Base-by-base conservation (phyloP, 2,113 vertebrate genomes). In the Sakesphorus luctuosus region DNA sequence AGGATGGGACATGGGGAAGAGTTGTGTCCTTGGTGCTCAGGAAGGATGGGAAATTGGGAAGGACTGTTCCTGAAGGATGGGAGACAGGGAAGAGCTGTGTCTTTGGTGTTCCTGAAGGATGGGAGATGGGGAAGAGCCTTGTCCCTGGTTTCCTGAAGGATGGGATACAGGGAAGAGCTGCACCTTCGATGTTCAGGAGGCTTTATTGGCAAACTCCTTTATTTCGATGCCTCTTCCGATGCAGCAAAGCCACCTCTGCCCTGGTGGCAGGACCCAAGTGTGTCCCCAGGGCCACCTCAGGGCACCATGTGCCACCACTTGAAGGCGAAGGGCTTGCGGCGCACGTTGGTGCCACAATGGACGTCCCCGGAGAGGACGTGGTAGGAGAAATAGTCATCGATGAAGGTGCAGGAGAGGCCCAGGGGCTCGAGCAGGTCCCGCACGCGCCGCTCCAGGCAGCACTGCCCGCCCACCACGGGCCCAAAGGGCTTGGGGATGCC, bases 401-500 rank as follows among this genome's bases (percentile, higher is more conserved):
- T 98, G 97, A 99, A 99, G 28, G 56, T 84, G 77, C 99, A 99
- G 52, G 7, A 94, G 23, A 99, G 98, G 28, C 98, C 99, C 90
- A 99, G 98, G 1, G 97, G 98, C 95, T 98, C 97, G 96, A 99
- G 91, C 95, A 99, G 97, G 8, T 96, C 96, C 56, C 97, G 80
- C 94, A 99, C 98, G 72, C 97, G 89, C 24, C 97, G 94, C 97
- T 99, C 99, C 89, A 99, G 97, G 74, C 97, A 98, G 65, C 99
- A 99, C 67, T 53, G 95, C 19, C 99, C 98, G 0, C 98, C 81
- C 94, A 99, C 97, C 92, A 93, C 44, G 0, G 99, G 99, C 18
- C 99, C 99, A 1, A 98, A 99, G 5, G 99, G 99, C 55, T 99
- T 99, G 13, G 99, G 99, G 89, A 99, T 98, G 93, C 99, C 99